Evolutionary conservation across 2,113 vertebrate genomes (phyloP).

Genomic region (Chionomys nivalis): DNA sequence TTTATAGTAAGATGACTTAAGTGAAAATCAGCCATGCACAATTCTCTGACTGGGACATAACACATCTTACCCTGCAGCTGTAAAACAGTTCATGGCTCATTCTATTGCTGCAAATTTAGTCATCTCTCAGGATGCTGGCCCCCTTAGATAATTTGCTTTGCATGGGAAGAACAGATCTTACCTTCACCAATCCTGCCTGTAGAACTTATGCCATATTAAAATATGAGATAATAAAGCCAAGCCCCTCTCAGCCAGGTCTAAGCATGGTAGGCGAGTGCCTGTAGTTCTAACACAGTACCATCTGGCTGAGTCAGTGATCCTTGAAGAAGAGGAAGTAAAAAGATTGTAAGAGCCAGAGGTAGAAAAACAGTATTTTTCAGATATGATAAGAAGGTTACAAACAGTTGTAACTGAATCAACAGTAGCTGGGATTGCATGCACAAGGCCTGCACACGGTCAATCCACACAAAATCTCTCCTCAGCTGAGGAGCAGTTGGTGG

Average conservation of each 20-base stretch:
- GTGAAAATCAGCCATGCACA: slow-evolving; percentile 30
- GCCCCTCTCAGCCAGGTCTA: not conserved
- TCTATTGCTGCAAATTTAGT: slow-evolving; percentile 52
- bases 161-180: slow-evolving; percentile 29
- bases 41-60: slow-evolving; percentile 29
- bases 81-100: not conserved
- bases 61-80: not conserved
- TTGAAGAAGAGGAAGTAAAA: not conserved
- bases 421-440: not conserved
- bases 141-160: slow-evolving; percentile 43
- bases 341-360: not conserved
- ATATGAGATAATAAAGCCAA: not conserved
- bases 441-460: not conserved
- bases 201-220: not conserved
- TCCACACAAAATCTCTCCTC: not conserved
- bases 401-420: not conserved
- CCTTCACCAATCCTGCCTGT: not conserved
- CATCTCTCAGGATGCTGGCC: slow-evolving; percentile 22
- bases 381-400: not conserved
- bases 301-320: not conserved
- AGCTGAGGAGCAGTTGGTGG: not conserved
- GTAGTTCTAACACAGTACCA: not conserved
- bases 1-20: slow-evolving; percentile 53
- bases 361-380: not conserved
- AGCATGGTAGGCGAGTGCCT: not conserved